These are phyloP conservation scores for Perizoma flavofasciatum DNA, from an alignment of 2,888 invertebrate genomes.

Conservation along the genomic window DNA sequence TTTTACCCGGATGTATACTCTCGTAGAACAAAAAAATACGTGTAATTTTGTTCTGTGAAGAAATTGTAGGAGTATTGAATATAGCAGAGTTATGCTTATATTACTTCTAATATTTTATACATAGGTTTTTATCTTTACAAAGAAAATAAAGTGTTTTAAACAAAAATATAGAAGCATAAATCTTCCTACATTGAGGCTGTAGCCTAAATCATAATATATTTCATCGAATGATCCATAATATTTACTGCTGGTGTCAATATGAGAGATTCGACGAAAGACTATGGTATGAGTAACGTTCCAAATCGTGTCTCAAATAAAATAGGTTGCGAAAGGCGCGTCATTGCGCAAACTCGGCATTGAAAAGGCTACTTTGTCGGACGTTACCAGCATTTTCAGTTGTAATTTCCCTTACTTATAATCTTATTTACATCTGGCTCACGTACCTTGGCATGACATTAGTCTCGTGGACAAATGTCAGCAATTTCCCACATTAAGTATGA, in stretches of 20 bases:
- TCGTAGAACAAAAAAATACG: no score
- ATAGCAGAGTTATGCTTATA: no score
- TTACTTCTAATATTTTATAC: no score
- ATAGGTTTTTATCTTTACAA: no score
- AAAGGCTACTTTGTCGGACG: conserved; percentile 49
- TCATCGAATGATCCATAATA: conserved; percentile 1
- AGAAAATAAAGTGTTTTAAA: no score
- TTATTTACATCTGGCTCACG: conserved; percentile 35
- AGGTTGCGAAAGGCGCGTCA: conserved; percentile 52
- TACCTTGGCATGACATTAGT: conserved; percentile 21
- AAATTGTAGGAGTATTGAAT: no score
- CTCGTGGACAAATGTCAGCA: conserved; percentile 1
- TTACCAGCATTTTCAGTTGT: conserved; percentile 39
- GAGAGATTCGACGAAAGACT: conserved; percentile 38
- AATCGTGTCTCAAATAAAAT: conserved; percentile 55
- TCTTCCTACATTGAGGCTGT: no score
- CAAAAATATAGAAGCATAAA: no score
- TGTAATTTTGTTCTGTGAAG: no score
- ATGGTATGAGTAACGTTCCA: conserved; percentile 40
- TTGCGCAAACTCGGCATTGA: conserved; percentile 60
- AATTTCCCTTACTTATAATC: conserved; percentile 34
- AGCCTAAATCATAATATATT: neutral
- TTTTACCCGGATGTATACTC: no score
- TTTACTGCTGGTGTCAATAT: conserved; percentile 35
- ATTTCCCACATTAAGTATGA: neutral